These are phyloP conservation scores for Tyrannus savana DNA, from an alignment of 2,113 vertebrate species.

Conservation along the genomic window DNA sequence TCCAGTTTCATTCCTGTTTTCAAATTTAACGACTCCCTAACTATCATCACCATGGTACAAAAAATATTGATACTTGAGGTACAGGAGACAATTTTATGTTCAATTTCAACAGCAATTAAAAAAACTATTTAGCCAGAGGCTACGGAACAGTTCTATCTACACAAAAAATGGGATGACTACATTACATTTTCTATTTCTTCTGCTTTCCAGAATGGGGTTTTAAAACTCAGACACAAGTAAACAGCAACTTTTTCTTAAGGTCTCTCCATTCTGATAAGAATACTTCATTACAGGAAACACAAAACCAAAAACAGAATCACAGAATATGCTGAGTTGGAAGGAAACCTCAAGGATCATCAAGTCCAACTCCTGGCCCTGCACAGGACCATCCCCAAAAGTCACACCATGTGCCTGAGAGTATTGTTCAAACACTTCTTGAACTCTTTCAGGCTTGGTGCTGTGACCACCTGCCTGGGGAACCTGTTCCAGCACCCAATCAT, in stretches of 20 bases:
- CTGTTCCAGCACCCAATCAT: background rate
- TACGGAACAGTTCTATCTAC: background rate
- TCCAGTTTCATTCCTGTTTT: constrained; percentile 55
- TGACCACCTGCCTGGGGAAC: background rate
- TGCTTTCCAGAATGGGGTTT: background rate
- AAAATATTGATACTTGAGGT: constrained; percentile 61
- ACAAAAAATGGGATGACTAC: background rate
- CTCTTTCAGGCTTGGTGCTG: background rate
- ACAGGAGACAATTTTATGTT: constrained; percentile 38
- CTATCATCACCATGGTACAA: constrained; percentile 44
- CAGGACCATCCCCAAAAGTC: background rate
- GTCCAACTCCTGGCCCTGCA: background rate
- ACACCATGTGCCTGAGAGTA: background rate
- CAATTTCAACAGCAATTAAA: constrained; percentile 8
- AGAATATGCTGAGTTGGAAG: background rate
- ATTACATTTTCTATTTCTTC: background rate
- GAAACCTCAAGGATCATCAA: background rate
- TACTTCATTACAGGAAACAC: background rate
- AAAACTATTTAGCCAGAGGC: constrained; percentile 9
- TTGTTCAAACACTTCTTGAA: background rate
- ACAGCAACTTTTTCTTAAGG: background rate
- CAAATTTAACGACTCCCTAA: constrained; percentile 44
- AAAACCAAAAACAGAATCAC: background rate
- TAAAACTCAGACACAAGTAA: background rate
- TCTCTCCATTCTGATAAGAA: background rate